Base-by-base conservation (phyloP, 30 jellyfish, hydroid and myxozoan species). In the Aurelia coerulea region DNA sequence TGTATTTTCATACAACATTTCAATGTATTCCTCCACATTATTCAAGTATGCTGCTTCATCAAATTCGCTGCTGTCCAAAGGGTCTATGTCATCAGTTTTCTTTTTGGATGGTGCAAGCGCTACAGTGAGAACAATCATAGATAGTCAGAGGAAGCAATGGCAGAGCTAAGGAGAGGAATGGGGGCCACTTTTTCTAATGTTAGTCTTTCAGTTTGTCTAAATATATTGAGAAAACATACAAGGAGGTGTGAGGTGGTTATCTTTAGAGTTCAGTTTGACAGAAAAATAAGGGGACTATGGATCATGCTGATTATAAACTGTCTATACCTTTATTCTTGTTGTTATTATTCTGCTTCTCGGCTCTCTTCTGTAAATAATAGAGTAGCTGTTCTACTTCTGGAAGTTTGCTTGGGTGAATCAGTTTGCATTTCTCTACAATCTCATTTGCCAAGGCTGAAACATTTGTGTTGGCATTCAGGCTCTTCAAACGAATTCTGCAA, bases 31-130 rank as follows among this genome's bases (percentile, higher is more conserved):
- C 63, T 95, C 99, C 31, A 95, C 78, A 52, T 89, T 96, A 85
- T 95, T 95, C 70, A 95, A 78, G 65, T 95, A 90, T n/a, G 99
- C 99, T n/a, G 97, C 41, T 67, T 89, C 99, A 81, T 95, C 99
- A 79, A 95, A 86, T 68, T 95, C 99, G 34, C 68, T 78, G 78
- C 97, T 90, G 79, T 90, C 99, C 68, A 95, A 79, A 63, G 99
- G 99, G 71, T 95, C 99, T 14, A 90, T 73, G n/a, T 80, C 97
- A 73, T 79, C 71, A 18, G 59, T 56, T 60, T 87, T 88, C 91
- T 79, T 84, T 62, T 83, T 93, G 2, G 71, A 76, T 88, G 89
- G 67, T 18, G 53, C 78, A 31, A 58, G 42, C 68, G 65, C 92
- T 76, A 9, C 53, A 53, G 62, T 18, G 51, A 63, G 67, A 86